Evolutionary conservation across 2,797 vertebrate genomes (phyloP), one percentile per base, ranked within the genome.

Genomic region (Danio aesculapii): DNA sequence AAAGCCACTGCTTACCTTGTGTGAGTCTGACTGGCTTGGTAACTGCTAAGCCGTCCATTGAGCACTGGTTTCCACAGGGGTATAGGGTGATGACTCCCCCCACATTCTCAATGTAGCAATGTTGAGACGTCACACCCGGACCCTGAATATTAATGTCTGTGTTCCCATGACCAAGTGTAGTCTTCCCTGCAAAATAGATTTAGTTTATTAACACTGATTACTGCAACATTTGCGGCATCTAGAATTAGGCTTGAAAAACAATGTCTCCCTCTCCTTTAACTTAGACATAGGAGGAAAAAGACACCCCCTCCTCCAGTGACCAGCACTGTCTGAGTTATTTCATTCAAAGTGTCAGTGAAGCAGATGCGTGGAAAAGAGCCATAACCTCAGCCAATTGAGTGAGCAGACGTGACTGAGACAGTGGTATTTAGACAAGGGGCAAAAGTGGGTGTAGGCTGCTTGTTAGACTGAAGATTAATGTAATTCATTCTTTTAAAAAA

Each of bases 31-130:
- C 92, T 59, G 98, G 96, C 86, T 92, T 94, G 62, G 87, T 92
- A 72, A 97, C 71, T 0, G 84, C 87, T 47, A 97, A 86, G 0
- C 97, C 96, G 6, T 99, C 97, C 0, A 95, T 87, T 53, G 95
- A 89, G 14, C 98, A 99, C 78, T 90, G 90, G 30, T 97, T 96
- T 79, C 97, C 97, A 57, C 97, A 97, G 67, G 98, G 97, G 89
- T 96, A 92, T 82, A 99, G 90, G 0, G 93, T 96, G 87, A 99
- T 96, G 10, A 85, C 90, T 49, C 95, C 97, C 1, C 70, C 88
- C 6, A 86, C 84, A 41, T 98, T 98, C 86, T 98, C 96, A 0
- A 99, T 97, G 93, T 96, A 98, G 92, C 97, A 98, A 88, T 99
- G 98, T 53, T 95, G 92, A 1, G 92, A 89, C 0, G 91, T 89